Base-by-base conservation (phyloP, 2,113 vertebrate genomes). In the Benitochromis conjunctus region DNA sequence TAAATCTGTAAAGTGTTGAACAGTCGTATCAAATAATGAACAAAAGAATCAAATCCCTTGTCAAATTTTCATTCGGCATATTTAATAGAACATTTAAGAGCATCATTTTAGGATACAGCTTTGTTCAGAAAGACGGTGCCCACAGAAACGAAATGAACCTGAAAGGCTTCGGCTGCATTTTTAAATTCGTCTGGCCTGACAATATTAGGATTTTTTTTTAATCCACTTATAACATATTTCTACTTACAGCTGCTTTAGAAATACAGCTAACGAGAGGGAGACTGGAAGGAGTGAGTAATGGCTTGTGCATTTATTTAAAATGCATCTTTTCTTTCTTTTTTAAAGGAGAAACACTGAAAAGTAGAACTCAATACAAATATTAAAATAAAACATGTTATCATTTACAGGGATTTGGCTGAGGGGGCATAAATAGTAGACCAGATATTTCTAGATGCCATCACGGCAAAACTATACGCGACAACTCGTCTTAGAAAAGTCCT, bases 31-130 rank as follows among this genome's bases (percentile, higher is more conserved):
- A 79, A 34, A 51, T 69, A 79, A 48, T 29, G 48, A 81, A 51
- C 41, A 74, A 86, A 82, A 69, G 41, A 78, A 55, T 69, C 18
- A 12, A 86, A 57, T 77, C 84, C 19, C 14, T 89, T 83, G 88
- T 91, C 79, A 89, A 89, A 90, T 64, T 69, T 88, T 91, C 92
- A 94, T 93, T 95, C 56, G 83, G 51, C 56, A 86, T 91, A 91
- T 91, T 94, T 89, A 91, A 91, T 91, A 83, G 84, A 86, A 94
- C 88, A 94, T 81, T 87, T 93, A 94, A 90, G 85, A 92, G 82
- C 91, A 64, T 92, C 10, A 79, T 86, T 89, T 91, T 76, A 89
- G 74, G 79, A 85, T 91, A 90, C 84, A 87, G 74, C 34, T 92
- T 89, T 94, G 56, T 92, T 90, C 81, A 79, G 82, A 86, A 77